phyloP scores from a whole-genome alignment of 2,113 vertebrate genomes.

The Pygoscelis antarcticus region DNA sequence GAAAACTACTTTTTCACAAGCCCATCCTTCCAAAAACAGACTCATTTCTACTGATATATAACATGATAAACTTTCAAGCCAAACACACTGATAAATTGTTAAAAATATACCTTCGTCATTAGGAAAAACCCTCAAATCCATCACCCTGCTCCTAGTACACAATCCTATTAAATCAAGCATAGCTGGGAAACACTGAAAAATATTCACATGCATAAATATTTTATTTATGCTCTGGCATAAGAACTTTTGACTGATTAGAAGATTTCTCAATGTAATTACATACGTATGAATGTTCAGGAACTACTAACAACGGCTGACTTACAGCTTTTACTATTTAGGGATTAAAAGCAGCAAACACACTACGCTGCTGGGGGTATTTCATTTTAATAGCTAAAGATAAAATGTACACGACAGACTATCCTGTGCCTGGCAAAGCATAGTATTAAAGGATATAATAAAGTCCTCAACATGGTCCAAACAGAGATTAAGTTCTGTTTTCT shows the following conservation, averaged over 20 bases:
- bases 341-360: neutral
- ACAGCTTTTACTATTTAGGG: neutral
- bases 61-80: neutral
- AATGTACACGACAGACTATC: neutral
- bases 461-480: neutral
- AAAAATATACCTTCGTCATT: neutral
- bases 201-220: neutral
- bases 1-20: neutral
- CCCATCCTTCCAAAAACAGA: neutral
- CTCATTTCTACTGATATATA: neutral
- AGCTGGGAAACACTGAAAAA: neutral
- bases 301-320: neutral
- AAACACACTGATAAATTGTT: neutral
- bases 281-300: fast-evolving
- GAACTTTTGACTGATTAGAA: neutral
- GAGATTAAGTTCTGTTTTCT: neutral
- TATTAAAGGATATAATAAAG: neutral
- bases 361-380: neutral
- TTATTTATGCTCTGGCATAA: neutral
- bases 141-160: neutral
- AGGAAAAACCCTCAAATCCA: neutral
- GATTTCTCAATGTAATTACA: neutral
- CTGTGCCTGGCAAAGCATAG: neutral
- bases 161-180: neutral
- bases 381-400: neutral